phyloP scores from a whole-genome alignment of 1,140 invertebrate species.

The Bombus terrestris region DNA sequence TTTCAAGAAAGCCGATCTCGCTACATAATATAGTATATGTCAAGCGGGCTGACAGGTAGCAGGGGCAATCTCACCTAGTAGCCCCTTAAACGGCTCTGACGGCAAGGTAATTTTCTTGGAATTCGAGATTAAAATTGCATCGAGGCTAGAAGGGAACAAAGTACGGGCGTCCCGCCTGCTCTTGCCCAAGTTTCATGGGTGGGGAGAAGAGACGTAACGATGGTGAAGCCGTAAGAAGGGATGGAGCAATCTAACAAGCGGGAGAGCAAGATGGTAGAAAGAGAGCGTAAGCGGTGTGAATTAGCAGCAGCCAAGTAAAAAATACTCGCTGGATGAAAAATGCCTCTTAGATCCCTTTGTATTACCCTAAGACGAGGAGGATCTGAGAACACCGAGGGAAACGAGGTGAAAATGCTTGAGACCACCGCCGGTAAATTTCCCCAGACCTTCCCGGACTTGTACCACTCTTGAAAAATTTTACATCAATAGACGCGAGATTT shows the following conservation, averaged over 20 bases:
- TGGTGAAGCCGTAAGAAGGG: constrained; percentile 5
- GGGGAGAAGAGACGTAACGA: constrained; percentile 14
- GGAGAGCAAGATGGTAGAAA: neutral
- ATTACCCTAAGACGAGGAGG: constrained; percentile 35
- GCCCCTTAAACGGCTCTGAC: constrained; percentile 80
- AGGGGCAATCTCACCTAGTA: constrained; percentile 81
- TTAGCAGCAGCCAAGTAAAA: constrained; percentile 67
- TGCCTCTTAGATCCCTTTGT: constrained; percentile 31
- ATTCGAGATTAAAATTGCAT: constrained; percentile 83
- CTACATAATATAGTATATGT: constrained; percentile 70
- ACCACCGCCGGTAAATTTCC: constrained; percentile 17
- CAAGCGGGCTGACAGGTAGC: constrained; percentile 77
- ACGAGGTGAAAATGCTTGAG: neutral
- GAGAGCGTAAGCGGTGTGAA: constrained; percentile 61
- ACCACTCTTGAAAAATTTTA: neutral
- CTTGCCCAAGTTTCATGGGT: neutral
- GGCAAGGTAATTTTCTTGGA: constrained; percentile 82
- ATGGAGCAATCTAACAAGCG: constrained; percentile 65
- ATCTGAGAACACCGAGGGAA: neutral
- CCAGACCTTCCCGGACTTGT: no score
- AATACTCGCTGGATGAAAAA: constrained; percentile 53
- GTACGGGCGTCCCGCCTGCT: constrained; percentile 65
- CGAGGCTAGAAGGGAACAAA: constrained; percentile 72
- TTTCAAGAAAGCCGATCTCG: constrained; percentile 63
- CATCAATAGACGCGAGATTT: constrained; percentile 1